Percentiles rank a stretch among this genome's conserved stretches.
Evolutionary conservation across 2,797 vertebrate genomes (phyloP).

Genomic region (Chloroceryle amazona): DNA sequence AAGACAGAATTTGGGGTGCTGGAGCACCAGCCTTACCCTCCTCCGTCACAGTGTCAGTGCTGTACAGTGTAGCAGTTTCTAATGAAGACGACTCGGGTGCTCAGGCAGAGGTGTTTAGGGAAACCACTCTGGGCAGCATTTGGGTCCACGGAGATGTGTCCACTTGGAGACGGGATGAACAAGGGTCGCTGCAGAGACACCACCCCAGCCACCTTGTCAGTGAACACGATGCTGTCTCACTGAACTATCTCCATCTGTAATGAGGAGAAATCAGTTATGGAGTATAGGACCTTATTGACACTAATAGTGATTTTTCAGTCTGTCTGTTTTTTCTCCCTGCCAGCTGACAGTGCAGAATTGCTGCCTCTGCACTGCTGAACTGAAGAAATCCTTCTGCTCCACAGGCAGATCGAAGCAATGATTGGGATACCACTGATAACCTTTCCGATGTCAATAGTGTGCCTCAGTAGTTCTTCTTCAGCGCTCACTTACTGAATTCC

Average conservation of each 20-base stretch:
- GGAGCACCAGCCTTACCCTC: neutral
- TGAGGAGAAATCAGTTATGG: neutral
- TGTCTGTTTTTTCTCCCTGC: rapidly evolving
- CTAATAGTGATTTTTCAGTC: neutral
- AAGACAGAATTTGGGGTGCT: neutral
- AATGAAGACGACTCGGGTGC: neutral
- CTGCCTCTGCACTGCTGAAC: neutral
- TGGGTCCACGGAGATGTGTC: neutral
- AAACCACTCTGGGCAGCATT: neutral
- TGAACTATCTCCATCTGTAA: neutral
- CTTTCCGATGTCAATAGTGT: neutral
- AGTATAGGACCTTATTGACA: neutral
- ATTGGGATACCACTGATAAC: neutral
- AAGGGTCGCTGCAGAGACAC: neutral
- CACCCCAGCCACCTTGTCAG: rapidly evolving
- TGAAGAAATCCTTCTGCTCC: neutral
- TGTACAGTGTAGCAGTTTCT: neutral
- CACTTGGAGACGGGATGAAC: rapidly evolving
- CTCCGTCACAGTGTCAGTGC: neutral
- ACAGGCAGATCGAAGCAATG: neutral
- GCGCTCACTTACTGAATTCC: neutral
- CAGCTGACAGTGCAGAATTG: neutral
- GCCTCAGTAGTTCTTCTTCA: neutral
- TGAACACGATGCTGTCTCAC: rapidly evolving
- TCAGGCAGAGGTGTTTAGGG: neutral